These are phyloP conservation scores for Ophthalmolycus amberensis DNA, from an alignment of 2,113 vertebrate genomes.

Conservation along the genomic window DNA sequence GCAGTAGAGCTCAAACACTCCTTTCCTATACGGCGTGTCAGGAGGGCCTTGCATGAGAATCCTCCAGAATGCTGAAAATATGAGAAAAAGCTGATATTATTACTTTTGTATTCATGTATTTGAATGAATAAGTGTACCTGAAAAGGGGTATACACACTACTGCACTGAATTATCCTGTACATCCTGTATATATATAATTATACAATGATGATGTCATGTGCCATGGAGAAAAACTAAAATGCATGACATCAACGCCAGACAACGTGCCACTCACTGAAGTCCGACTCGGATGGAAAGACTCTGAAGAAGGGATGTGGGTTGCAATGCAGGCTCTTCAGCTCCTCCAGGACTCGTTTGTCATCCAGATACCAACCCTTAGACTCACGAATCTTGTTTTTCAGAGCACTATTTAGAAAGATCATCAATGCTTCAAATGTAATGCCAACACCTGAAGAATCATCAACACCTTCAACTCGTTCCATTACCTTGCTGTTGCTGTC, in stretches of 20 bases:
- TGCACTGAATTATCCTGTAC: neutral
- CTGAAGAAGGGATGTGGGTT: conserved; percentile 75
- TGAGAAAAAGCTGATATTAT: neutral
- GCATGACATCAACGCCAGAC: neutral
- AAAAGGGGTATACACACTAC: neutral
- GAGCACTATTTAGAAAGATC: conserved; percentile 43
- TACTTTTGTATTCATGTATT: neutral
- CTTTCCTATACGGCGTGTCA: conserved; percentile 75
- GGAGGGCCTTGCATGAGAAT: conserved; percentile 78
- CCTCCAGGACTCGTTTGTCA: conserved; percentile 73
- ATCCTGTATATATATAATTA: neutral
- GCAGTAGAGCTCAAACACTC: conserved; percentile 79
- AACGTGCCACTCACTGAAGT: conserved; percentile 64
- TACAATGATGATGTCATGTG: neutral
- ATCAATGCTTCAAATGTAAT: neutral
- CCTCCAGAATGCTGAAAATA: conserved; percentile 73
- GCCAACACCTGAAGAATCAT: neutral
- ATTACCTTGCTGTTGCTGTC: conserved; percentile 57
- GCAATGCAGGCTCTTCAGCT: conserved; percentile 76
- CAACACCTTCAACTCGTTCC: neutral
- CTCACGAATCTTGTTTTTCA: conserved; percentile 72
- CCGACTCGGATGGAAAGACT: conserved; percentile 72
- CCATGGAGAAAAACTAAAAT: neutral
- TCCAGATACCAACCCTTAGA: conserved; percentile 40
- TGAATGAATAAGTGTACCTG: neutral